Conservation (phyloP, 1,140 invertebrate species). For the Daktulosphaira vitifoliae region DNA sequence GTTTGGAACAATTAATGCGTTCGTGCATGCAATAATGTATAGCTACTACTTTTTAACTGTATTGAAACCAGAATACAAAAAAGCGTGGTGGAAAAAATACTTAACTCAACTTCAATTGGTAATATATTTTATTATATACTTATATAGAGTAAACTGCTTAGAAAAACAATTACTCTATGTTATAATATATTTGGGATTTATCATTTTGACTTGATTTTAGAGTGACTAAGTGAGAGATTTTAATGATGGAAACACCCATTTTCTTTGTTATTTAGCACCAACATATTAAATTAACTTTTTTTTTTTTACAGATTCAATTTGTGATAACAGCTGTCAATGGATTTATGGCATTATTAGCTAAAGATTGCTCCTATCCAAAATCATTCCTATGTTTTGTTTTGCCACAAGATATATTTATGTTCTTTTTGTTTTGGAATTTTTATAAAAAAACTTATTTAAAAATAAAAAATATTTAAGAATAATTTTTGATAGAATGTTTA, state of each 20-base stretch:
- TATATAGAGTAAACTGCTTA: not conserved
- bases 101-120: slow-evolving; percentile 50
- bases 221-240: too few relatives aligned
- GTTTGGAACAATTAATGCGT: slow-evolving; percentile 48
- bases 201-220: too few relatives aligned
- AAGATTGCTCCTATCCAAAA: slow-evolving; percentile 64
- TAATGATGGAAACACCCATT: too few relatives aligned
- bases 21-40: slow-evolving; percentile 52
- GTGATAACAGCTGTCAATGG: slow-evolving; percentile 60
- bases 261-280: too few relatives aligned
- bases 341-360: slow-evolving; percentile 52
- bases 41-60: slow-evolving; percentile 48
- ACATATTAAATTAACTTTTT: too few relatives aligned
- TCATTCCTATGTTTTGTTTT: slow-evolving; percentile 51
- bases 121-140: slow-evolving; percentile 30
- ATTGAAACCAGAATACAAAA: slow-evolving; percentile 46
- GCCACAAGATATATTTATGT: slow-evolving; percentile 65
- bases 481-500: too few relatives aligned
- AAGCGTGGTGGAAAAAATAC: slow-evolving; percentile 52
- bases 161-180: not conserved
- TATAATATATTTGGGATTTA: too few relatives aligned
- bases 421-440: slow-evolving; percentile 75
- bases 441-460: slow-evolving; percentile 64
- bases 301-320: slow-evolving; percentile 59
- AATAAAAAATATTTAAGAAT: slow-evolving; percentile 22